Base-by-base conservation (phyloP, 2,888 invertebrate species). In the Hirtodrosophila histrioides region DNA sequence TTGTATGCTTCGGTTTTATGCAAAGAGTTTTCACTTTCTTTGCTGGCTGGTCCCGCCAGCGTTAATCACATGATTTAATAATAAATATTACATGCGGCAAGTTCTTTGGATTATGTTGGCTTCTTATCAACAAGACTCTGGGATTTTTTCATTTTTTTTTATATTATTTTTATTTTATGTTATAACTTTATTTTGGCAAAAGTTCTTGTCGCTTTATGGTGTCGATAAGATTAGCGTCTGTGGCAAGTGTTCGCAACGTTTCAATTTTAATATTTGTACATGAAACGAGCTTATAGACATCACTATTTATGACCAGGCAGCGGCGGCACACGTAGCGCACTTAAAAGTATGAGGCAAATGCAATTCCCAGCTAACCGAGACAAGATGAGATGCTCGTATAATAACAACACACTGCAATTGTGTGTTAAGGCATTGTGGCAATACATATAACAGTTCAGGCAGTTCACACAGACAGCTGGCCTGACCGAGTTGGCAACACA, bases 41-140 rank as follows among this genome's bases (percentile, higher is more conserved):
- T 65, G 11, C 31, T 17, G 17, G 17, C 17, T 17, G 41, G 46
- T 56, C 43, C 43, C 50, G 74, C 44, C 61, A 63, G 70, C 65
- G 1, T 6, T 79, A 77, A 77, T 79, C 75, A 70, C 61, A 54
- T 69, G 82, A 83, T 82, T 83, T 70, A 78, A 80, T 86, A 83
- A 86, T 78, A 51, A 37, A 45, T 36, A 51, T 65, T 74, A 53
- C 43, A 65, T 10, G 36, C 24, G 33, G 31, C 56, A 31, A 37
- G 35, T 66, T 71, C 17, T 35, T 63, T 57, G 85, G 71, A 69
- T 63, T 63, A 72, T 65, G 62, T 41, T 55, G 29, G 7, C 24
- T 33, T 50, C 64, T 78, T 84, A 80, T 79, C 84, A 58, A 36
- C 27, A 27, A 27, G 27, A 27, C 3, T 8, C 6, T 3, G 9